phyloP scores from a whole-genome alignment of 2,797 vertebrate species.

The Phalanger gymnotis region DNA sequence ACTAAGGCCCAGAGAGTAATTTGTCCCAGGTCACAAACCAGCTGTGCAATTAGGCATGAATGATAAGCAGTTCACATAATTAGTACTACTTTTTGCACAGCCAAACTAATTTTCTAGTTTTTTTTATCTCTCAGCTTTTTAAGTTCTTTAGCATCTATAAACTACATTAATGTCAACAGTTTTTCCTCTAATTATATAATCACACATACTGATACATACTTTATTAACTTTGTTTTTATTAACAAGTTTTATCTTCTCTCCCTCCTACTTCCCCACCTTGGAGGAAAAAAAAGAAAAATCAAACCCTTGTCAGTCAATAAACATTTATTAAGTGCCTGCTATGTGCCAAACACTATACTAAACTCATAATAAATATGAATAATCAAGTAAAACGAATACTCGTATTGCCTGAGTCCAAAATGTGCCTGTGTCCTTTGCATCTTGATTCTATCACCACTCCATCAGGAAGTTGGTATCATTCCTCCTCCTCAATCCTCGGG shows the following conservation, averaged over 20 bases:
- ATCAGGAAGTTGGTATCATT: background rate
- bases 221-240: background rate
- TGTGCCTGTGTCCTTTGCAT: background rate
- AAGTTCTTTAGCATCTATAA: background rate
- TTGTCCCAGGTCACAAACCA: background rate
- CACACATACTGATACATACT: background rate
- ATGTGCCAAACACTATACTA: background rate
- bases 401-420: background rate
- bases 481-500: background rate
- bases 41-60: background rate
- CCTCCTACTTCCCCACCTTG: background rate
- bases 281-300: background rate
- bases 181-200: background rate
- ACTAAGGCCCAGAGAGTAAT: background rate
- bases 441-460: background rate
- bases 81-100: background rate
- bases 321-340: background rate
- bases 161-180: background rate
- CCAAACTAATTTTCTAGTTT: background rate
- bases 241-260: background rate
- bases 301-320: background rate
- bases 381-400: background rate
- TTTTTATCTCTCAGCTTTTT: background rate
- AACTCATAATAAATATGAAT: background rate
- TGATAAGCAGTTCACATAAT: background rate